phyloP scores from a whole-genome alignment of 2,797 vertebrate genomes.

The Adelosebastes latens region DNA sequence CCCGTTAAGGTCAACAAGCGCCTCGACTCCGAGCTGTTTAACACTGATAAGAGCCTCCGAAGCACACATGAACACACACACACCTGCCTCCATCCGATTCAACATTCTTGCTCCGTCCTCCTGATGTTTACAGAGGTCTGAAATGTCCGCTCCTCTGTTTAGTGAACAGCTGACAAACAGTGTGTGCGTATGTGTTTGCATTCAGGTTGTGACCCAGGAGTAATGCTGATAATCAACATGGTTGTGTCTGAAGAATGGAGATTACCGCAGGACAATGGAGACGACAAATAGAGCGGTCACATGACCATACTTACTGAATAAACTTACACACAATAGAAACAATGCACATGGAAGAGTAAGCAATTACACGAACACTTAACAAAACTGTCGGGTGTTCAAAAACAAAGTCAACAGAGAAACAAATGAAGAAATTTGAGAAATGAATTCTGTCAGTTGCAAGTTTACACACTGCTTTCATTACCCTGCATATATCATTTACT shows the following conservation, averaged over 20 bases:
- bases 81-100: conserved; percentile 38
- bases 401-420: background rate
- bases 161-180: conserved; percentile 26
- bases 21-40: conserved; percentile 44
- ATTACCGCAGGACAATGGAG: conserved; percentile 41
- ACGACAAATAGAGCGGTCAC: conserved; percentile 8
- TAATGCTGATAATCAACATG: conserved; percentile 19
- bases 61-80: conserved; percentile 33
- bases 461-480: background rate
- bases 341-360: background rate
- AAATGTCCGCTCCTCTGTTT: conserved; percentile 33
- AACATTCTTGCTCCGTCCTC: conserved; percentile 35
- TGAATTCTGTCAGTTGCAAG: background rate
- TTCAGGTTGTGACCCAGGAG: background rate
- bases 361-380: background rate
- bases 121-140: conserved; percentile 40
- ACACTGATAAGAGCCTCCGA: conserved; percentile 48
- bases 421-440: background rate
- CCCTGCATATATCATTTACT: background rate
- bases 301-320: background rate
- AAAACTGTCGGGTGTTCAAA: background rate
- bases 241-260: conserved; percentile 22
- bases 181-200: background rate
- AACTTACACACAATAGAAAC: background rate
- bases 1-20: conserved; percentile 47